phyloP scores from a whole-genome alignment of 2,888 invertebrate genomes.

The Mesochorus sp. region DNA sequence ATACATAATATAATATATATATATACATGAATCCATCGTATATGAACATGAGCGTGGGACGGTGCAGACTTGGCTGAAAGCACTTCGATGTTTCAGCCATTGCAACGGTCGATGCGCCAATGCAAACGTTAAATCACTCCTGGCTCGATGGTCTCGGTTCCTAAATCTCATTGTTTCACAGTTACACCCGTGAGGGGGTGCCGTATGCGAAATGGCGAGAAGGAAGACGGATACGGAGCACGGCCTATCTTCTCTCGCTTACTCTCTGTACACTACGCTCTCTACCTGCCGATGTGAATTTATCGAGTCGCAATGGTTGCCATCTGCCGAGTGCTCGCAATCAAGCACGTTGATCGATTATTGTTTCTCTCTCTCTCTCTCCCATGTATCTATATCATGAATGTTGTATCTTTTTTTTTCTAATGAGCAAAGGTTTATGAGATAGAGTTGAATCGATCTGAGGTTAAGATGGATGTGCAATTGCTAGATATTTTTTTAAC shows the following conservation, averaged over 20 bases:
- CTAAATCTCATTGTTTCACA: constrained; percentile 61
- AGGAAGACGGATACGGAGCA: constrained; percentile 1
- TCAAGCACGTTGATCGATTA: constrained; percentile 50
- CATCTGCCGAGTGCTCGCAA: constrained; percentile 46
- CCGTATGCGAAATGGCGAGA: constrained; percentile 1
- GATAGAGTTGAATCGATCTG: constrained; percentile 10
- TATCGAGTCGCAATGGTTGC: constrained; percentile 50
- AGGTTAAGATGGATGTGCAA: not conserved
- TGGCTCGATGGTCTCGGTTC: constrained; percentile 48
- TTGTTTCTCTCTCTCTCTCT: too few relatives aligned
- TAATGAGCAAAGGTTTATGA: constrained; percentile 9
- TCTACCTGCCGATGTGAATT: constrained; percentile 43
- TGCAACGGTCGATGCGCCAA: constrained; percentile 47
- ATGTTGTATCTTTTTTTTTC: constrained; percentile 28
- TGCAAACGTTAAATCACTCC: constrained; percentile 60
- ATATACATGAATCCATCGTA: not conserved
- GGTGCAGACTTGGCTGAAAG: constrained; percentile 32
- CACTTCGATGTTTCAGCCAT: constrained; percentile 51
- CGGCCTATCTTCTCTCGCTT: not conserved
- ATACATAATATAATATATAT: not conserved
- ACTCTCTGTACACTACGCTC: not conserved
- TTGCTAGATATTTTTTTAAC: not conserved
- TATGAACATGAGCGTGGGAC: not conserved
- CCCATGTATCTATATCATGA: too few relatives aligned
- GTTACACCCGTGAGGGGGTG: constrained; percentile 18